These are phyloP conservation scores for Tachina fera DNA, from an alignment of 2,888 invertebrate genomes.

Conservation along the genomic window DNA sequence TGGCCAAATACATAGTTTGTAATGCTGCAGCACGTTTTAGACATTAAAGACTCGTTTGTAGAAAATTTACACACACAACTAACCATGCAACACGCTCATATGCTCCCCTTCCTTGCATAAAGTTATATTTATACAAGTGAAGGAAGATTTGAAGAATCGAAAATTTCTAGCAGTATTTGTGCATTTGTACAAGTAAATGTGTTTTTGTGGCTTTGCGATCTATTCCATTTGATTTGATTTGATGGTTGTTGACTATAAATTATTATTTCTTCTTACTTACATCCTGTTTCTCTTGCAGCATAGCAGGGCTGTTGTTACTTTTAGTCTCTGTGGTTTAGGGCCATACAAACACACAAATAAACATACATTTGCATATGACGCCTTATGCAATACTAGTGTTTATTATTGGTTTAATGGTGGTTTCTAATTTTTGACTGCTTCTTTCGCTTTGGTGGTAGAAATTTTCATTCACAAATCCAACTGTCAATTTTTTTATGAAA, in stretches of 20 bases:
- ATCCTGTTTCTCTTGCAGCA: background rate
- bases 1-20: constrained; percentile 53
- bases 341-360: no score
- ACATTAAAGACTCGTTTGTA: constrained; percentile 71
- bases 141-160: constrained; percentile 24
- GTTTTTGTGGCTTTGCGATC: constrained; percentile 54
- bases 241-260: constrained; percentile 66
- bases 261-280: constrained; percentile 20
- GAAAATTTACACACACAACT: constrained; percentile 44
- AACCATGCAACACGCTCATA: background rate
- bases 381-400: constrained; percentile 31
- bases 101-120: constrained; percentile 33
- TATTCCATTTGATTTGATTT: constrained; percentile 67
- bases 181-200: constrained; percentile 37
- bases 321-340: background rate
- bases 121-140: background rate
- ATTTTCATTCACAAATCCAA: constrained; percentile 45
- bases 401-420: constrained; percentile 55
- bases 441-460: background rate
- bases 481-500: constrained; percentile 24
- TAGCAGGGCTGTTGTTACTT: constrained; percentile 25
- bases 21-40: constrained; percentile 67
- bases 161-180: background rate
- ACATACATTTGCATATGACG: background rate
- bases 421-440: constrained; percentile 16